Percentiles rank a stretch among this genome's conserved stretches.
Conservation (phyloP, 2,797 vertebrate genomes). For the Amazonetta brasiliensis region DNA sequence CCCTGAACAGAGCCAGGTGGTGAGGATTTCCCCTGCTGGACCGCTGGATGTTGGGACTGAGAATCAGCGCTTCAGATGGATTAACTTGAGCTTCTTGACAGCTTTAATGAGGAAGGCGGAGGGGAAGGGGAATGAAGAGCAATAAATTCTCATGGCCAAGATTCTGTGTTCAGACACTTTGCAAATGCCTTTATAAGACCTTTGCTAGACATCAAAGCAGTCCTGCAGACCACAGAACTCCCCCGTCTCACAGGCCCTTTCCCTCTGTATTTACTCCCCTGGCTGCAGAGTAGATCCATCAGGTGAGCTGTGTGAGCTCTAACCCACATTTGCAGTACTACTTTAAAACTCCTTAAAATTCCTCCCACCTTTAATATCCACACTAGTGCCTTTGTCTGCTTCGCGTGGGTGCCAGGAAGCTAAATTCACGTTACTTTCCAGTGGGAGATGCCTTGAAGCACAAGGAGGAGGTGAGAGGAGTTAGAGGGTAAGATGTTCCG, state of each 20-base stretch:
- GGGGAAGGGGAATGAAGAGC: background rate
- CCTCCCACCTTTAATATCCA: slow-evolving; percentile 1
- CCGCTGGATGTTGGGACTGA: background rate
- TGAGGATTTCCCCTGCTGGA: background rate
- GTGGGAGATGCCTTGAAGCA: background rate
- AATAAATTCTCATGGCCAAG: background rate
- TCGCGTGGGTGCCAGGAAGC: background rate
- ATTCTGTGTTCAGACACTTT: background rate
- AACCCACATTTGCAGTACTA: background rate
- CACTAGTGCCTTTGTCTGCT: background rate
- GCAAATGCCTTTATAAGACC: background rate
- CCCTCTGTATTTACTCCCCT: background rate
- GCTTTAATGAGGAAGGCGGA: background rate
- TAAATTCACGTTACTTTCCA: background rate
- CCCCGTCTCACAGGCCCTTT: background rate
- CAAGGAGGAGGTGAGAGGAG: background rate
- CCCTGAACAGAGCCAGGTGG: background rate
- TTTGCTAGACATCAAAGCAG: background rate
- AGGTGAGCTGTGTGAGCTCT: background rate
- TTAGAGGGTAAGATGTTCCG: background rate
- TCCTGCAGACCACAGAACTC: background rate
- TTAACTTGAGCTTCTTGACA: background rate
- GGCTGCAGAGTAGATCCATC: background rate
- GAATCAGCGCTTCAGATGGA: background rate
- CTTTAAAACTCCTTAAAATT: slow-evolving; percentile 8